phyloP scores from a whole-genome alignment of 2,888 invertebrate genomes.

The Octodonta nipae region DNA sequence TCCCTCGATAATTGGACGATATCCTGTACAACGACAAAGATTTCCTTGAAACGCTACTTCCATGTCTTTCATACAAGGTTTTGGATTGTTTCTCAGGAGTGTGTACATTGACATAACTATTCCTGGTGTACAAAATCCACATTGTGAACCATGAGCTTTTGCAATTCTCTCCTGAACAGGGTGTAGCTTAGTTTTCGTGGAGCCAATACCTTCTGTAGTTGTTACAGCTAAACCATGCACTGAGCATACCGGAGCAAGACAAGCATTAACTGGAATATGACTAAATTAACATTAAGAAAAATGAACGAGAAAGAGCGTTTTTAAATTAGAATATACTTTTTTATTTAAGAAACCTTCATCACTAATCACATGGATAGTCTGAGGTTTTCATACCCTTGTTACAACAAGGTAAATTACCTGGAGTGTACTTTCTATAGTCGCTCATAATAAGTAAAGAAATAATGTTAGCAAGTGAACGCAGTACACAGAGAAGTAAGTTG shows the following conservation, averaged over 20 bases:
- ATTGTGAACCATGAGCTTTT: constrained; percentile 85
- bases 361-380: too few species aligned
- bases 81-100: constrained; percentile 57
- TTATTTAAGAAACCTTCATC: too few species aligned
- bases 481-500: too few species aligned
- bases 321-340: too few species aligned
- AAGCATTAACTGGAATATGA: constrained; percentile 78
- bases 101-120: constrained; percentile 97
- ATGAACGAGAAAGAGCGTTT: too few species aligned
- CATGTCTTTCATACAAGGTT: constrained; percentile 61
- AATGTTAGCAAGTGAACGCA: too few species aligned
- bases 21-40: constrained; percentile 87
- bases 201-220: constrained; percentile 88
- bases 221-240: constrained; percentile 81
- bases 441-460: too few species aligned
- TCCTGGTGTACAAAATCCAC: constrained; percentile 63
- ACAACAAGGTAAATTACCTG: too few species aligned
- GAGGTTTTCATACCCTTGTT: too few species aligned
- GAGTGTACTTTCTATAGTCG: too few species aligned
- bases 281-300: constrained; percentile 32
- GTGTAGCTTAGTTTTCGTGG: constrained; percentile 61
- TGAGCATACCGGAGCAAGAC: constrained; percentile 73
- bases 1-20: constrained; percentile 84
- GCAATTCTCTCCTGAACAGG: constrained; percentile 80
- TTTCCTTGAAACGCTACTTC: constrained; percentile 73